Evolutionary conservation across 2,797 vertebrate species (phyloP), one percentile per base, ranked within the genome.

Genomic region (Hippopotamyrus pictus): DNA sequence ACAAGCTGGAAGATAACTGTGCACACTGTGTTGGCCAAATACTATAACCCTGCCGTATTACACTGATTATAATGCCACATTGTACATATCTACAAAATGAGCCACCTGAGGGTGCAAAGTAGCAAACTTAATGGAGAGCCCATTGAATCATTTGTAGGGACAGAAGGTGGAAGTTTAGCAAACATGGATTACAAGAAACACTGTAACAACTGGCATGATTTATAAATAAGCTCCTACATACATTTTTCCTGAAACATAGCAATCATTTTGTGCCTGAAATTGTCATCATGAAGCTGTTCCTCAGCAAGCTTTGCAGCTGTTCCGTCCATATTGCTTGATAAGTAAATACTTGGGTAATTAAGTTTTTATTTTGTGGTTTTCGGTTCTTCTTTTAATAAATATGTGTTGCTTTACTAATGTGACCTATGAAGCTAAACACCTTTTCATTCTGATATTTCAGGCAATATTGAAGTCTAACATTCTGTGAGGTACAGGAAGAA

Each of bases 41-140:
- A 19, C 12, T 79, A 19, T n/a, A 79, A 79, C 41, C 73, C 37
- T n/a, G 37, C 73, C 41, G 14, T 79, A n/a, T 79, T 79, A 46
- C 41, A 79, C 33, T 79, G 41, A 79, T 44, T n/a, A 44, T 79
- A n/a, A 79, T 79, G 19, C 5, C 73, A 79, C 41, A 79, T 44
- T 79, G 37, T 79, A 79, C 73, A 79, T 79, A n/a, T 46, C 73
- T 79, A 79, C 73, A 79, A 46, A 79, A 79, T 79, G 41, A 79
- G 3, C 73, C 19, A 79, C 7, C 73, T 41, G 73, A 44, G 37
- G 73, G 6, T 9, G 73, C 41, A 19, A 79, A 19, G 41, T 44
- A 44, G 19, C 33, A 44, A n/a, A 79, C 65, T n/a, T 79, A 17
- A 79, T 11, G 37, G 14, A 33, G 33, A 44, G 73, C 44, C 37